Evolutionary conservation across 2,113 vertebrate genomes (phyloP).

Genomic region (Noturus placidus): DNA sequence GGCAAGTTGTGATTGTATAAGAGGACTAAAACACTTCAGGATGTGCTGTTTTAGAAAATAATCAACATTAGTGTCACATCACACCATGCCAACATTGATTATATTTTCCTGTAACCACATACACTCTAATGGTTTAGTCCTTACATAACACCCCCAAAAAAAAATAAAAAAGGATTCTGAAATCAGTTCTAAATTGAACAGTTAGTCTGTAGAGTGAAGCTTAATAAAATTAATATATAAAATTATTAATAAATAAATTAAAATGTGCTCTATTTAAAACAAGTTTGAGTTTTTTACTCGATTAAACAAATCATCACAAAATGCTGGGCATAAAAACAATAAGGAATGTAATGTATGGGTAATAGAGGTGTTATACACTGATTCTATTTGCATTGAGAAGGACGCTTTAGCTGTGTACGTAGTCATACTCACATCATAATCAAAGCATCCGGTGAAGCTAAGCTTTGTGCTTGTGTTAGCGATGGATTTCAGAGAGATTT

Average conservation of each 20-base stretch:
- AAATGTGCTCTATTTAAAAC: background rate
- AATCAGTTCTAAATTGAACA: background rate
- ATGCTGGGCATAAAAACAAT: background rate
- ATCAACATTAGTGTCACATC: no score
- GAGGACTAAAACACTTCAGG: no score
- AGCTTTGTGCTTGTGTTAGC: conserved; percentile 49
- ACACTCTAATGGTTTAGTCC: no score
- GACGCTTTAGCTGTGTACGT: background rate
- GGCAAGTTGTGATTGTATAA: no score
- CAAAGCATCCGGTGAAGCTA: conserved; percentile 68
- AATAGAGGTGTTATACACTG: background rate
- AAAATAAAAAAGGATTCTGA: background rate
- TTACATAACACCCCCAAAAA: background rate
- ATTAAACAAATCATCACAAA: background rate
- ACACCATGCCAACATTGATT: no score
- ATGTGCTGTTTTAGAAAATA: no score
- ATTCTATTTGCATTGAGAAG: no score
- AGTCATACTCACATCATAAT: conserved; percentile 73
- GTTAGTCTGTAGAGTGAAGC: background rate
- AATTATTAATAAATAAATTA: no score
- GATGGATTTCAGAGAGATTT: conserved; percentile 48
- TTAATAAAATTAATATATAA: no score
- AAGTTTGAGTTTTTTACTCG: background rate
- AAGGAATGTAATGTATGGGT: background rate
- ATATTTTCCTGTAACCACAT: no score